These are phyloP conservation scores for Fistularia commersonii DNA, from an alignment of 2,797 vertebrate species.

Conservation along the genomic window DNA sequence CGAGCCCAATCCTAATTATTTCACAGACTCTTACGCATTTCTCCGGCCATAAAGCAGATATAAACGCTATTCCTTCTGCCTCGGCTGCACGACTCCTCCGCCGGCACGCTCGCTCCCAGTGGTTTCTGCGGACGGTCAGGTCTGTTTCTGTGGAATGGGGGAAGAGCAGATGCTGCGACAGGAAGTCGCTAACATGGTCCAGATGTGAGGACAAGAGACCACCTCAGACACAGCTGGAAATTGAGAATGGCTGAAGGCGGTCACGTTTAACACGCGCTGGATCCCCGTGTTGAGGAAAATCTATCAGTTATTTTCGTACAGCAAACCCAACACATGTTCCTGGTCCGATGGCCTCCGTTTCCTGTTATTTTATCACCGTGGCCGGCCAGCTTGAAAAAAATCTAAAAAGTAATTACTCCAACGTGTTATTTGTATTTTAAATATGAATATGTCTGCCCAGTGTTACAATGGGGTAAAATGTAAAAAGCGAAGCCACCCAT, in stretches of 20 bases:
- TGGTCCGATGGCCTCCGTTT: no score
- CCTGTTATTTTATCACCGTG: no score
- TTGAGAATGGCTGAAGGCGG: slow-evolving; percentile 28
- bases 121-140: slow-evolving; percentile 42
- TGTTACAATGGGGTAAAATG: no score
- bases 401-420: no score
- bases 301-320: no score
- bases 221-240: slow-evolving; percentile 57
- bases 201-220: slow-evolving; percentile 71
- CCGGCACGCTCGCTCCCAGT: slow-evolving; percentile 9
- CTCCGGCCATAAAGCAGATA: slow-evolving; percentile 9
- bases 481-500: no score
- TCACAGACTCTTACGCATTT: background rate
- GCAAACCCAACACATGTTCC: no score
- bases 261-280: slow-evolving; percentile 19
- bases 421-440: no score
- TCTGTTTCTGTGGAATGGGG: slow-evolving; percentile 46
- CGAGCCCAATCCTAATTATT: background rate
- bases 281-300: background rate
- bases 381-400: no score
- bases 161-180: slow-evolving; percentile 71
- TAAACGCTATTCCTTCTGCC: slow-evolving; percentile 16
- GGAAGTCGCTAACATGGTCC: slow-evolving; percentile 77
- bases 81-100: slow-evolving; percentile 9
- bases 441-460: no score